Conservation (phyloP, 2,113 vertebrate genomes). For the Hypocryptadius cinnamomeus region DNA sequence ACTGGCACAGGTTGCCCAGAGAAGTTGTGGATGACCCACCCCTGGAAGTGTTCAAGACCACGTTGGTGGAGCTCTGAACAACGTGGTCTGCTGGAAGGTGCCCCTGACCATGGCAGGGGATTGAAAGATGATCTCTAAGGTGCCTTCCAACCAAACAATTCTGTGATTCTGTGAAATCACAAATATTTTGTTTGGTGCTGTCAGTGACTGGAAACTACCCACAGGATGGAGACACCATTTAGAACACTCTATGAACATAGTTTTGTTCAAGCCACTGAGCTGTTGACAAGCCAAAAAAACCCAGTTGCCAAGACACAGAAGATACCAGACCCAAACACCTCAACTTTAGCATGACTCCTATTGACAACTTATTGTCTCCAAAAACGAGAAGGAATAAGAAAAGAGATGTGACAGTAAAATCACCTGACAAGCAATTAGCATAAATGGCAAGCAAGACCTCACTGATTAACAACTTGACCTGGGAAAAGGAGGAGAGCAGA, state of each 20-base stretch:
- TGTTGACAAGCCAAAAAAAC: background rate
- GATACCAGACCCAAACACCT: background rate
- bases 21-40: background rate
- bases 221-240: background rate
- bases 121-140: background rate
- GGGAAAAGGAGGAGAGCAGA: background rate
- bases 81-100: background rate
- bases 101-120: background rate
- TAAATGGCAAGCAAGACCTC: rapidly evolving
- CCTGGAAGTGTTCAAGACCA: background rate
- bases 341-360: background rate
- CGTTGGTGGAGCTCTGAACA: background rate
- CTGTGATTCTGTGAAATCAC: background rate
- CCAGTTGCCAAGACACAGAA: background rate
- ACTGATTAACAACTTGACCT: background rate
- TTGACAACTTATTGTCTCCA: background rate
- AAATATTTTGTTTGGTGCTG: background rate
- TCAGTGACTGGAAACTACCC: background rate
- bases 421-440: background rate
- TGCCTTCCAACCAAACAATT: background rate
- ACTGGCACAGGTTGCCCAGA: background rate
- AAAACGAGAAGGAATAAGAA: background rate
- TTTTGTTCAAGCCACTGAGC: background rate
- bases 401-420: background rate
- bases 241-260: rapidly evolving